Evolutionary conservation across 2,888 invertebrate species (phyloP), one percentile per base, ranked within the genome.

Genomic region (Tupiocoris notatus): DNA sequence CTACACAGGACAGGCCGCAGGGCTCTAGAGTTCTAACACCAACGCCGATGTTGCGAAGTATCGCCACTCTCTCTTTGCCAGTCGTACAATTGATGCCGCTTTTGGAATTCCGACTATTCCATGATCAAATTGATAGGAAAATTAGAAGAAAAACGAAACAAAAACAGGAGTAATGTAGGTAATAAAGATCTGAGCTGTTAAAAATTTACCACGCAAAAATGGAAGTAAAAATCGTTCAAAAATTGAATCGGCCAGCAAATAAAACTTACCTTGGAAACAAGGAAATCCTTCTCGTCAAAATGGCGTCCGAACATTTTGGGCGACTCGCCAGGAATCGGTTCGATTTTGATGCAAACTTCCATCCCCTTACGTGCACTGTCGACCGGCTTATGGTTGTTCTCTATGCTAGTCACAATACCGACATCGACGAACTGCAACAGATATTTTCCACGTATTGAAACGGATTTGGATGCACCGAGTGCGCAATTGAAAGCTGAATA

Each of bases 271-370:
- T 94, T 97, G 88, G 98, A 98, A 83, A 97, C 90, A 80, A 99
- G 89, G 84, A 95, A 87, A 85, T 99, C 99, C 58, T 92, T 95
- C 82, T 95, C 93, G 83, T 98, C 98, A 86, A 99, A 99, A 86
- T 99, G 99, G 77, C 99, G 88, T 12, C 99, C 99, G 85, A 92
- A 96, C 92, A 99, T 93, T 87, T 98, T 98, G 64, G 99, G 99
- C 65, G 98, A 91, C 85, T 99, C 98, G n/a, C 98, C 98, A 17
- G 96, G 94, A 66, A 95, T 90, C 24, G 96, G 93, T 82, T 98
- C 98, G 81, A 99, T 98, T 87, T 98, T 98, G 82, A 97, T 90
- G 86, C 96, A 96, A 57, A 97, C 94, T 86, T 96, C 95, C 85
- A 93, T 92, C 0, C 99, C 99, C 85, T 96, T 96, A 80, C 95